phyloP scores from a whole-genome alignment of 2,113 vertebrate species.

The Mirza zaza region DNA sequence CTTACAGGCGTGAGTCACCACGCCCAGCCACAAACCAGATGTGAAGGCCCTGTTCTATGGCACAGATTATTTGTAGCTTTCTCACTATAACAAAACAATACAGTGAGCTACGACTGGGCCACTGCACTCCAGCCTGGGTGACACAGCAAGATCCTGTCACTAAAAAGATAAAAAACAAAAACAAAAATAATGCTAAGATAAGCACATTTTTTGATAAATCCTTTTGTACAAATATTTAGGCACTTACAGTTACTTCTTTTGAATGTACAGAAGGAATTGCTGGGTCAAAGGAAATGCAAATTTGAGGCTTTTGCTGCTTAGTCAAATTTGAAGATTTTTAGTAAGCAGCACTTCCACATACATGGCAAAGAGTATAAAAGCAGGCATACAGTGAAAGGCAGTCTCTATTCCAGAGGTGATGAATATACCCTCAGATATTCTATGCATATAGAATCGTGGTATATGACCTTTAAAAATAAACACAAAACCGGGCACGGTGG shows the following conservation, averaged over 20 bases:
- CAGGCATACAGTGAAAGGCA: neutral
- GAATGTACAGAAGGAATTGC: neutral
- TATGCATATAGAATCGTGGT: neutral
- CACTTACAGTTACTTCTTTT: neutral
- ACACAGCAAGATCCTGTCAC: too few species aligned
- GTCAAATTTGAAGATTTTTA: neutral
- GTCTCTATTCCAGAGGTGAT: neutral
- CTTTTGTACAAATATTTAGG: neutral
- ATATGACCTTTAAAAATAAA: neutral
- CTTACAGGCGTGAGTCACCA: too few species aligned
- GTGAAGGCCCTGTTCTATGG: neutral
- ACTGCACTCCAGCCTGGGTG: too few species aligned
- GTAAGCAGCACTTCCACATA: neutral
- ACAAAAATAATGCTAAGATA: neutral
- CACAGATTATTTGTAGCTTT: neutral
- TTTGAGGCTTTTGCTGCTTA: neutral
- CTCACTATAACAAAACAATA: neutral
- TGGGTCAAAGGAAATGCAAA: slow-evolving; percentile 33
- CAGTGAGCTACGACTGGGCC: too few species aligned
- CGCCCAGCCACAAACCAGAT: neutral
- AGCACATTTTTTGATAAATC: neutral
- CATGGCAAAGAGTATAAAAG: neutral
- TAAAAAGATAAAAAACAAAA: too few species aligned
- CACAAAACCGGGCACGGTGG: neutral
- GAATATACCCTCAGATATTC: neutral